These are phyloP conservation scores for Plagodis dolabraria DNA, from an alignment of 2,888 invertebrate species.

Conservation along the genomic window DNA sequence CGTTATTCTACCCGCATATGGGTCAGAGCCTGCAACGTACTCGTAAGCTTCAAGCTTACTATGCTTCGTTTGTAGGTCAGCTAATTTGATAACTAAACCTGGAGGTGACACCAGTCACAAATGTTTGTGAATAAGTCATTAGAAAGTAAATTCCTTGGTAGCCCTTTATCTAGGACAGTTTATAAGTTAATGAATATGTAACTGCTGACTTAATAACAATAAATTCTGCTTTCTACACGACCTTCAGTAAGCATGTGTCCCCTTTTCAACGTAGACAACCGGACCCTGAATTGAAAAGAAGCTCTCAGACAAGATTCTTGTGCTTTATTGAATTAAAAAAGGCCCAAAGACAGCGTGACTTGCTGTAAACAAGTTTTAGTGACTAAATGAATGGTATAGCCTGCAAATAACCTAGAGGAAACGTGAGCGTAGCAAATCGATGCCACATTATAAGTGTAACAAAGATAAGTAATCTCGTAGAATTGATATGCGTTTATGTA, in stretches of 20 bases:
- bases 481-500: no score
- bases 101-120: slow-evolving; percentile 21
- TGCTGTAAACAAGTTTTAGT: slow-evolving; percentile 10
- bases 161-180: slow-evolving; percentile 34
- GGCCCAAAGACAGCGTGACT: slow-evolving; percentile 13
- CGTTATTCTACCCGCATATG: slow-evolving; percentile 14
- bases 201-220: slow-evolving; percentile 24
- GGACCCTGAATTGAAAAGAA: slow-evolving; percentile 26
- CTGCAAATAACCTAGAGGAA: slow-evolving; percentile 1
- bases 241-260: slow-evolving; percentile 23
- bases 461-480: no score
- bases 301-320: slow-evolving; percentile 20
- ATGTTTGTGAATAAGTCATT: slow-evolving; percentile 24
- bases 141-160: slow-evolving; percentile 33
- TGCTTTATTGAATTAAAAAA: slow-evolving; percentile 25
- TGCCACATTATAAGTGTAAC: neutral
- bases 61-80: slow-evolving; percentile 10
- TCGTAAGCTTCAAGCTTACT: slow-evolving; percentile 21
- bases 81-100: slow-evolving; percentile 24
- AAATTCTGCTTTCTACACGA: slow-evolving; percentile 33
- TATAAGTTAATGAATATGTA: slow-evolving; percentile 36
- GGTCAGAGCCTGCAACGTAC: slow-evolving; percentile 1
- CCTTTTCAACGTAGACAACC: slow-evolving; percentile 16
- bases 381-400: neutral
- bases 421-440: slow-evolving; percentile 5